phyloP scores from a whole-genome alignment of 2,113 vertebrate genomes.

The Phrynosoma blainvillii region DNA sequence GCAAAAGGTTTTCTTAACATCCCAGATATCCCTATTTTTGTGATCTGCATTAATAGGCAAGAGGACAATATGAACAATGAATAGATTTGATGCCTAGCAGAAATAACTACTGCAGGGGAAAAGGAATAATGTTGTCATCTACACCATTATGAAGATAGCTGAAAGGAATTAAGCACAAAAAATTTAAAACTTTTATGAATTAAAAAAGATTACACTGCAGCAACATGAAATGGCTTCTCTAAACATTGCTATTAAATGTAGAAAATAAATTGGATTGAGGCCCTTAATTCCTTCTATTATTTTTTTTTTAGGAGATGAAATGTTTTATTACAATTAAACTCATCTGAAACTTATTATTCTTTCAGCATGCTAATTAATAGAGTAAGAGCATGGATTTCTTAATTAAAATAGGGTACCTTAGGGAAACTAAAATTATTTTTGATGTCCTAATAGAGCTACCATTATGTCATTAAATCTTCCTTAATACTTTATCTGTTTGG shows the following conservation, averaged over 20 bases:
- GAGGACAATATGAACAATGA: slow-evolving; percentile 45
- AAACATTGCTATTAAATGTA: slow-evolving; percentile 55
- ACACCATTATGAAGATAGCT: slow-evolving; percentile 39
- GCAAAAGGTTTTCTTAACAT: slow-evolving; percentile 8
- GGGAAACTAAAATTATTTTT: slow-evolving; percentile 82
- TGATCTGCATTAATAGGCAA: slow-evolving; percentile 31
- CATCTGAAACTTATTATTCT: slow-evolving; percentile 72
- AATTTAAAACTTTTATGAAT: slow-evolving; percentile 55
- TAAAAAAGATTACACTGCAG: slow-evolving; percentile 58
- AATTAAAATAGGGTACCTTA: slow-evolving; percentile 80
- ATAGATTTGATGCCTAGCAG: slow-evolving; percentile 29
- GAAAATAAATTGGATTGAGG: slow-evolving; percentile 69
- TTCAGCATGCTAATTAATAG: slow-evolving; percentile 78
- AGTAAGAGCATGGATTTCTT: slow-evolving; percentile 74
- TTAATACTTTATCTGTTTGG: slow-evolving; percentile 55
- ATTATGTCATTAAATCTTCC: slow-evolving; percentile 68
- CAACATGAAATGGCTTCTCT: slow-evolving; percentile 43
- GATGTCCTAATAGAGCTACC: slow-evolving; percentile 72
- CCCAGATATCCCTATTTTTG: background rate
- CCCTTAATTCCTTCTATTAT: slow-evolving; percentile 67
- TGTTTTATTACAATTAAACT: slow-evolving; percentile 74
- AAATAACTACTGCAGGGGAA: slow-evolving; percentile 41
- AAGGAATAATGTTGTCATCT: background rate
- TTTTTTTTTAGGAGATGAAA: slow-evolving; percentile 70
- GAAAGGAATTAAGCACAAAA: slow-evolving; percentile 21